Conservation (phyloP, 2,113 vertebrate genomes). For the Ptyas mucosa region DNA sequence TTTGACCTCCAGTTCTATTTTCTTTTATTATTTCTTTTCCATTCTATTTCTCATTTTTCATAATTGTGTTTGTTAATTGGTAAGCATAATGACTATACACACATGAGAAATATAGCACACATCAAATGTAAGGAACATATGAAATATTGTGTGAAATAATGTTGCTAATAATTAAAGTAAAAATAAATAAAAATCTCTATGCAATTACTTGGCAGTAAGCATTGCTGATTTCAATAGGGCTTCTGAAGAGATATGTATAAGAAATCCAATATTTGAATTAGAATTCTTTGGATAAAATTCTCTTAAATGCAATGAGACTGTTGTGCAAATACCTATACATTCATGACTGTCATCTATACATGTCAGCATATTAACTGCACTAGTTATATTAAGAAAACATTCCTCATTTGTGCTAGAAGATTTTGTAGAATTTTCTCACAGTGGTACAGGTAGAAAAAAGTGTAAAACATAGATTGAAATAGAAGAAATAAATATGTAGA, state of each 20-base stretch:
- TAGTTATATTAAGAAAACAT: constrained; percentile 1
- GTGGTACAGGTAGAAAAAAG: background rate
- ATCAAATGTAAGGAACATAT: background rate
- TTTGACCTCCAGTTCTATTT: background rate
- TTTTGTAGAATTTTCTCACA: background rate
- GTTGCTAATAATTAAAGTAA: background rate
- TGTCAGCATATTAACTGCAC: background rate
- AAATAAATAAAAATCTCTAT: background rate
- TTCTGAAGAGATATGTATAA: background rate
- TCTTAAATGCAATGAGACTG: background rate
- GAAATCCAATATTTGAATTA: background rate
- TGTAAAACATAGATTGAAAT: background rate
- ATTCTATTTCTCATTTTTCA: background rate
- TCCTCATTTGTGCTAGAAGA: background rate
- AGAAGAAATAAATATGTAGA: background rate
- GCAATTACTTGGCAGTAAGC: background rate
- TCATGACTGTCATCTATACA: background rate
- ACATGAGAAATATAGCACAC: background rate
- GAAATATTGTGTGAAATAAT: background rate
- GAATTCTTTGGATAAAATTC: background rate
- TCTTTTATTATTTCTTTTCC: background rate
- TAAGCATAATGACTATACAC: background rate
- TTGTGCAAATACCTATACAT: background rate
- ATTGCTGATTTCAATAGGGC: background rate
- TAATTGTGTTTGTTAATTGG: background rate